Evolutionary conservation across 2,888 invertebrate genomes (phyloP), one percentile per base, ranked within the genome.

Genomic region (Campoplex nolae): DNA sequence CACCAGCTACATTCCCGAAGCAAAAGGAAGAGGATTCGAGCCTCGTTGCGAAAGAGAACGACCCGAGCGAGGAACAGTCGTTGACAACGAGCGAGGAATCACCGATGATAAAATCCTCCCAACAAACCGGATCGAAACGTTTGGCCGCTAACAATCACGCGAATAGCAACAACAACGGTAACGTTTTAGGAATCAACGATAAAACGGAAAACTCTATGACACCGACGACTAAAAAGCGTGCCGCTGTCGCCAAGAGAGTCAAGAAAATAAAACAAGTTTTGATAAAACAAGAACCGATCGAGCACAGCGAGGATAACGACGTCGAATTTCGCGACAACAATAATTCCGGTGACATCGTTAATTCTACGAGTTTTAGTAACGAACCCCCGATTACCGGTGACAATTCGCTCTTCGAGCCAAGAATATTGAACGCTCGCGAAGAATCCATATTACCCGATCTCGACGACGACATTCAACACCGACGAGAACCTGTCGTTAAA

Each of bases 1-100:
- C 95, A 0, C 90, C 95, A 0, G 96, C 96, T 2, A 96, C 95
- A 18, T 96, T 96, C 89, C 94, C 95, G 6, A 92, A 92, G 67
- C 92, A 92, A n/a, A 91, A 92, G 68, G 92, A 93, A 8, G 89
- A 91, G 23, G 76, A 65, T 6, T 16, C 32, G 62, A 62, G 62
- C 32, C 32, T 62, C 32, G 16, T 62, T 1, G 16, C 62, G 32
- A 62, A 62, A 32, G 62, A 62, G 32, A 62, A 62, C 13, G 32
- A 58, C 6, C 13, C 28, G 28, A 58, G 16, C 62, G 62, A 62
- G 32, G 62, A 32, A 62, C 32, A 62, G 32, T 62, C 62, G 6
- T 62, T 51, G 1, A 62, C 71, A 28, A 65, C 28, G 1, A 45
- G 13, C 2, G 54, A 7, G 32, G 51, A 35, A 11, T 35, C 23